Base-by-base conservation (phyloP, 2,888 invertebrate species). In the Idaea aversata region DNA sequence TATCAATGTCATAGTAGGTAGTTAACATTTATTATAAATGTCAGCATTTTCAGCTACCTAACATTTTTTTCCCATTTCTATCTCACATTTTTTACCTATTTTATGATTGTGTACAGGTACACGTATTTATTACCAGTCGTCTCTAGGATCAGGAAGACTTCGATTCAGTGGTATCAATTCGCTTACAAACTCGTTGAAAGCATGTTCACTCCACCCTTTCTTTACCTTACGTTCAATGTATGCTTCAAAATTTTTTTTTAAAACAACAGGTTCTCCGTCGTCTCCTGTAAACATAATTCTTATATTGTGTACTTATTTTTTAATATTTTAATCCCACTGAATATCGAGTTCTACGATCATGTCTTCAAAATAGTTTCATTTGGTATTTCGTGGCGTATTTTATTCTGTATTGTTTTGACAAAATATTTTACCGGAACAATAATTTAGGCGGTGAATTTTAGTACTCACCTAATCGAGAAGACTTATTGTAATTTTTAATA, bases 121-220 rank as follows among this genome's bases (percentile, higher is more conserved):
- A 13, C 13, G 10, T 47, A 1, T 47, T 47, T 10, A 10, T 75
- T 85, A 98, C 98, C 98, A 97, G 73, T 95, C 94, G 88, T 98
- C 98, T 68, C 99, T 94, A 0, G 97, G 96, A 91, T 98, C 98
- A 0, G 97, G 97, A 72, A 99, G 93, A 36, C 94, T 94, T 68
- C 99, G 94, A 84, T 98, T 97, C 15, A 99, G 94, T 25, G 98
- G 98, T 80, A 99, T 98, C 90, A 98, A 94, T 91, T 99, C 99
- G 82, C 98, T 98, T 72, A 96, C 98, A 86, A 98, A 99, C 88
- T 98, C 97, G 94, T 99, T 99, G 91, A 99, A 99, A 16, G 98
- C 98, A 84, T 99, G 98, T 74, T 97, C 96, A 82, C 95, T 91
- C 98, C 99, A 99, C n/a, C 99, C 99, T 75, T 96, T 96, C 76